Conservation (phyloP, 2,888 invertebrate species). For the Fragum sueziense region DNA sequence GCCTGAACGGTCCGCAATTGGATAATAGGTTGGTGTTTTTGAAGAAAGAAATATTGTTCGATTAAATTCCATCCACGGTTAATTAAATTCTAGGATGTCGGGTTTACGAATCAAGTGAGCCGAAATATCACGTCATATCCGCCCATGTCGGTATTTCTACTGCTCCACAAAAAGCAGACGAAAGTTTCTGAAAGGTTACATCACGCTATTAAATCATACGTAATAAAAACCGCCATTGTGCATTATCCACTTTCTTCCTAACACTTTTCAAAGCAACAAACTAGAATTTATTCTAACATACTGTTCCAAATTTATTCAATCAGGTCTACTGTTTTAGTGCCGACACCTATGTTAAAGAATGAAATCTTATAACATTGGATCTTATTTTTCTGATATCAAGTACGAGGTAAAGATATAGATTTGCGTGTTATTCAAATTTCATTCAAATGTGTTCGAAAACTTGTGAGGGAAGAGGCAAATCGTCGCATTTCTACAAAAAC, state of each 20-base stretch:
- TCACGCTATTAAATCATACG: constrained; percentile 4
- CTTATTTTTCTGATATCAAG: too few species aligned
- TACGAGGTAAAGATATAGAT: too few species aligned
- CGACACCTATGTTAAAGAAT: too few species aligned
- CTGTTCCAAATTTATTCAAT: too few species aligned
- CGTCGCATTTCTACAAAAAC: too few species aligned
- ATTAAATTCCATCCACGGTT: constrained; percentile 18
- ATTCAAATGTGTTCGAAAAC: too few species aligned
- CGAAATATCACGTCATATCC: constrained; percentile 33
- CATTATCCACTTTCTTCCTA: background rate
- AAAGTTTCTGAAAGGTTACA: constrained; percentile 18
- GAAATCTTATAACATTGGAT: too few species aligned
- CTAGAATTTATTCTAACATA: too few species aligned
- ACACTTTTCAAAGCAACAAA: background rate
- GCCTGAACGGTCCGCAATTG: background rate
- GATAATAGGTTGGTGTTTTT: background rate
- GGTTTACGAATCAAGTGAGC: constrained; percentile 15
- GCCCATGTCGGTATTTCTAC: constrained; percentile 25
- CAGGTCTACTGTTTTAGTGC: too few species aligned
- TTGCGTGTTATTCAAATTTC: too few species aligned
- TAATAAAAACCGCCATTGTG: constrained; percentile 6
- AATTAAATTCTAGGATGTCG: constrained; percentile 16
- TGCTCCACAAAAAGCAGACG: constrained; percentile 17
- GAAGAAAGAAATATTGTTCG: constrained; percentile 11
- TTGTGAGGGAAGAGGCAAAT: too few species aligned